Evolutionary conservation across 2,113 vertebrate species (phyloP).

Genomic region (Cricetomys ansorgei): DNA sequence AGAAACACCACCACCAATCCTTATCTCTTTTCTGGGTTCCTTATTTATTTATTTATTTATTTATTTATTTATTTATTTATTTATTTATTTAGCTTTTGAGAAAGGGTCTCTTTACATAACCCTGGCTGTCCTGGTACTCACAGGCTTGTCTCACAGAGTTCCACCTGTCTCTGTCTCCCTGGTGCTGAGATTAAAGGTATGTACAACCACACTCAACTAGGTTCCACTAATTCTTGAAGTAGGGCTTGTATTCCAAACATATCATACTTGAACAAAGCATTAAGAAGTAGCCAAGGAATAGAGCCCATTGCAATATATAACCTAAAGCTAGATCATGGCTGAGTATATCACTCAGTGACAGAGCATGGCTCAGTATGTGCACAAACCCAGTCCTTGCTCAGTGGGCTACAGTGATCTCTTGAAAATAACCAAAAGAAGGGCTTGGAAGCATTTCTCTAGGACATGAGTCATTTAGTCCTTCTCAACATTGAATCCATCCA

Average conservation of each 20-base stretch:
- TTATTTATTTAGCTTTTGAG: not conserved
- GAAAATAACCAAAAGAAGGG: not conserved
- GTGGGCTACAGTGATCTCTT: not conserved
- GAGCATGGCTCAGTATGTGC: not conserved
- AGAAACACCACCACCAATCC: not conserved
- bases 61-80: not conserved
- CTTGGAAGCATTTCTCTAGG: not conserved
- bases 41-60: not conserved
- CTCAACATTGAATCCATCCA: not conserved
- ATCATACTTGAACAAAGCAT: constrained; percentile 15
- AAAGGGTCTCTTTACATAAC: not conserved
- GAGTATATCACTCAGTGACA: not conserved
- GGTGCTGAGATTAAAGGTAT: not conserved
- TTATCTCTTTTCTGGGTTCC: not conserved
- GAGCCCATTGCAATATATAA: not conserved
- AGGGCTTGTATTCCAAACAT: not conserved
- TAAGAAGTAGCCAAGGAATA: not conserved
- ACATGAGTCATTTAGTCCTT: not conserved
- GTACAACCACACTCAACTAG: not conserved
- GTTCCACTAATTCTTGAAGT: not conserved
- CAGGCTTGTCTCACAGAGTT: not conserved
- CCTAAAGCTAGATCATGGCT: not conserved
- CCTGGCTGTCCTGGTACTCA: not conserved
- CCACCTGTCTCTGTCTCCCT: not conserved
- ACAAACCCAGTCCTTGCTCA: not conserved